phyloP scores from a whole-genome alignment of 2,888 invertebrate species.

The Athetis lepigone region DNA sequence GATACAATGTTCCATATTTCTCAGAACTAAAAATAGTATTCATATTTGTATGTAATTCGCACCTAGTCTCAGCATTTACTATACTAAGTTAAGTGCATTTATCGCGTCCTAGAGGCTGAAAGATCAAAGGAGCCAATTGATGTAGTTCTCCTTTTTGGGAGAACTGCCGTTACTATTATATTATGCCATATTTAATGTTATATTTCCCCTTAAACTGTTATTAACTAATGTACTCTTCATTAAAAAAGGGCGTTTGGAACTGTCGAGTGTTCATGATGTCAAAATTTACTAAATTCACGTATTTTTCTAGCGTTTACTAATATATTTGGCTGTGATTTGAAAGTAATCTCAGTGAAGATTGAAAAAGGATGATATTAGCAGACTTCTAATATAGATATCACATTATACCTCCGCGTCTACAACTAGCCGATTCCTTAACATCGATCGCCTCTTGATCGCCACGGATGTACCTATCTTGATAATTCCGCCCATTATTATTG shows the following conservation, averaged over 20 bases:
- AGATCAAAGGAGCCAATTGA: conserved; percentile 11
- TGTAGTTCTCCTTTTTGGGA: conserved; percentile 43
- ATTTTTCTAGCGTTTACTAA: conserved; percentile 79
- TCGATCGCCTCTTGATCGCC: conserved; percentile 37
- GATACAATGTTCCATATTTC: conserved; percentile 27
- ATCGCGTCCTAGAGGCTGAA: conserved; percentile 46
- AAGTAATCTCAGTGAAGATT: conserved; percentile 70
- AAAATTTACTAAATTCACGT: conserved; percentile 57
- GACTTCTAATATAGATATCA: conserved; percentile 18
- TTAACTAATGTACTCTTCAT: conserved; percentile 18
- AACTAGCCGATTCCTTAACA: conserved; percentile 7
- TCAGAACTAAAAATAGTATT: conserved; percentile 10
- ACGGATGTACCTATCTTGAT: conserved; percentile 38
- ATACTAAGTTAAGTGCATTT: conserved; percentile 58
- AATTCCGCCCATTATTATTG: conserved; percentile 69
- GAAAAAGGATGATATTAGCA: conserved; percentile 48
- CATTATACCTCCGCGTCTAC: conserved; percentile 13
- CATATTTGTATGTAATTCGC: conserved; percentile 32
- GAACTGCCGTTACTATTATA: conserved; percentile 25
- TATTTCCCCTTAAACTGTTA: conserved; percentile 15
- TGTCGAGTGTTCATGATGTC: too few relatives aligned
- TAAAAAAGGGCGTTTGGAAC: conserved; percentile 23
- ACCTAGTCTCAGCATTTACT: conserved; percentile 77
- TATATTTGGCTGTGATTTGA: conserved; percentile 84
- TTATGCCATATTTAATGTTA: conserved; percentile 33